These are phyloP conservation scores for Zosterops borbonicus DNA, from an alignment of 2,113 vertebrate genomes.

Conservation along the genomic window DNA sequence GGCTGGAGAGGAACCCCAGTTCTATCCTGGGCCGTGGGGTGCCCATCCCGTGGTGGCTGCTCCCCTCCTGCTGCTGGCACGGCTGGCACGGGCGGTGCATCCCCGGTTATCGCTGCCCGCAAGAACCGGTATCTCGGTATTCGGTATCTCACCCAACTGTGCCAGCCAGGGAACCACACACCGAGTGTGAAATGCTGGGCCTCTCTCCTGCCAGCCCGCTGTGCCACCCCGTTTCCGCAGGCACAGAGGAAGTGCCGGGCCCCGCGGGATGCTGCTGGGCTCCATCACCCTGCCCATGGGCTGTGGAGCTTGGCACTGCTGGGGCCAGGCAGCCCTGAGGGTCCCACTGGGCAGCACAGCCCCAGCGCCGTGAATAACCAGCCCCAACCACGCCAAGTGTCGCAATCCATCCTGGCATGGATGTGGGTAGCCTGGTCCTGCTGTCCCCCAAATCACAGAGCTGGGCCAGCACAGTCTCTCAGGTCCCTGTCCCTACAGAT, in stretches of 20 bases:
- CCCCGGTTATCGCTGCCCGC: background rate
- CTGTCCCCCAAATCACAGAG: background rate
- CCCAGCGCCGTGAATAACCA: background rate
- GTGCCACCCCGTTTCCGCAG: background rate
- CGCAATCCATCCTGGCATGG: background rate
- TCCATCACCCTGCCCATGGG: accelerated
- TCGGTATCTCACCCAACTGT: background rate
- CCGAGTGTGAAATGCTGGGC: background rate
- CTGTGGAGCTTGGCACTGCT: accelerated
- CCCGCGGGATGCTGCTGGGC: background rate
- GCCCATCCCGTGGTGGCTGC: background rate
- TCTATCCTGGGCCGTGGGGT: background rate
- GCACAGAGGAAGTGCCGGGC: background rate
- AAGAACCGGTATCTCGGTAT: too few relatives aligned
- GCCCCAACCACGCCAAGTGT: accelerated
- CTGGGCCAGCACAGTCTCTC: background rate
- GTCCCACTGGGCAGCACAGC: accelerated
- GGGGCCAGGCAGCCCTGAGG: background rate
- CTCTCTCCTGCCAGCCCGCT: background rate
- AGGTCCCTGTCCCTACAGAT: background rate
- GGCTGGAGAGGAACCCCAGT: background rate
- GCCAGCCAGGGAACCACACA: accelerated
- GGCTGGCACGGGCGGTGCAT: background rate
- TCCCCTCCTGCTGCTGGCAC: background rate
- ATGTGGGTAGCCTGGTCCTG: background rate